These are phyloP conservation scores for Tenualosa thibaudeaui DNA, from an alignment of 2,797 vertebrate genomes.

Conservation along the genomic window DNA sequence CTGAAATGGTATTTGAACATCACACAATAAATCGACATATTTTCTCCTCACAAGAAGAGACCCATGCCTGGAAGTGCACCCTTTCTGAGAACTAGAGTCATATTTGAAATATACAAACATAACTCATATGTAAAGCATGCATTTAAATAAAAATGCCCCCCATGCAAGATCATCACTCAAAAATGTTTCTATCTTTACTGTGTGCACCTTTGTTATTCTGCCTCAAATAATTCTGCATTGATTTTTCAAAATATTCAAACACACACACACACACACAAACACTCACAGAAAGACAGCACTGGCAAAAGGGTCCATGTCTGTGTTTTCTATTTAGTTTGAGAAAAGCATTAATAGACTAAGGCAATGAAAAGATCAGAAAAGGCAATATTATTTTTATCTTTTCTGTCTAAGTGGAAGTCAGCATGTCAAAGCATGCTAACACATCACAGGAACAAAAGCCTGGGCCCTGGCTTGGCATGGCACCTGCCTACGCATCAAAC, in stretches of 20 bases:
- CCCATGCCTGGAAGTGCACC: not conserved
- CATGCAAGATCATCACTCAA: not conserved
- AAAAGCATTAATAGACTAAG: not conserved
- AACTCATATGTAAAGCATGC: not conserved
- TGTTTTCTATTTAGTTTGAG: not conserved
- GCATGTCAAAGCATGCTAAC: not conserved
- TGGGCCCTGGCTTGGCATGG: not conserved
- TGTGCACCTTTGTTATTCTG: no score
- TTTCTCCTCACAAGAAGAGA: not conserved
- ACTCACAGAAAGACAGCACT: not conserved
- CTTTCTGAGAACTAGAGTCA: no score
- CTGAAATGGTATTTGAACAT: not conserved
- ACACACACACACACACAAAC: not conserved
- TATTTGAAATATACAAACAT: not conserved
- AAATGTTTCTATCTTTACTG: no score
- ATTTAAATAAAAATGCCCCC: no score
- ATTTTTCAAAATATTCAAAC: not conserved
- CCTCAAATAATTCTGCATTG: no score
- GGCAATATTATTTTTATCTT: not conserved
- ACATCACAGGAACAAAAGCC: slow-evolving; percentile 6
- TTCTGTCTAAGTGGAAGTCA: not conserved
- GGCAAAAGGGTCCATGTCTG: no score
- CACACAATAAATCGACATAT: not conserved
- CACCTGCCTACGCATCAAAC: slow-evolving; percentile 35
- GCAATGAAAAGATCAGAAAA: not conserved